Base-by-base conservation (phyloP, 2,113 vertebrate species). In the Lichenostomus cassidix region DNA sequence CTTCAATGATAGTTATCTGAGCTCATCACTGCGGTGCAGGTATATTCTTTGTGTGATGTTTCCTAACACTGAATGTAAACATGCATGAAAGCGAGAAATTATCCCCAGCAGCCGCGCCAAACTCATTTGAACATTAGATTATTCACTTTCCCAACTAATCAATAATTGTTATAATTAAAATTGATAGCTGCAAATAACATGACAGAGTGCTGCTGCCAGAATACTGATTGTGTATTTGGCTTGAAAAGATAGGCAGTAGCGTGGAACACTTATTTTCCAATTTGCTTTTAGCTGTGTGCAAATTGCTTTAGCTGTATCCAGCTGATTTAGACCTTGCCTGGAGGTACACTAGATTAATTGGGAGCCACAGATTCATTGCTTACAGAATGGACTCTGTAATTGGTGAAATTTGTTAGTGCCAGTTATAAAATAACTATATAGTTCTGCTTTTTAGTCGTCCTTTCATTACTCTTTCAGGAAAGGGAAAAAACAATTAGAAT, bases 81-180 rank as follows among this genome's bases (percentile, higher is more conserved):
- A 52, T 50, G 33, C 33, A 33, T 50, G 83, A 78, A 88, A 89
- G 59, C 15, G 5, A 87, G 75, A 79, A 96, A 93, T 42, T 22
- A 89, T 90, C 68, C 31, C 67, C 42, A 82, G 56, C 41, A 95
- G 78, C 76, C 12, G 2, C 8, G 5, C 88, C 95, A 95, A 75
- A 58, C 55, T 96, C 94, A 92, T 97, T 94, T 95, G 96, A 96
- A 93, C 92, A 97, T 98, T 94, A 97, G 96, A 97, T 98, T 98
- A 98, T 97, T 98, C 98, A 98, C 98, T 98, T 98, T 98, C 89
- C 95, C 97, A 98, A 95, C 97, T 97, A 98, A 98, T 98, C 98
- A 97, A 98, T 98, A 98, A 98, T 98, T 98, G 98, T 98, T 98
- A 98, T 98, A 98, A 98, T 98, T 98, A 98, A 98, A 98, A 98